These are phyloP conservation scores for Ichneumoninae sp. DNA, from an alignment of 2,888 invertebrate species.

Conservation along the genomic window DNA sequence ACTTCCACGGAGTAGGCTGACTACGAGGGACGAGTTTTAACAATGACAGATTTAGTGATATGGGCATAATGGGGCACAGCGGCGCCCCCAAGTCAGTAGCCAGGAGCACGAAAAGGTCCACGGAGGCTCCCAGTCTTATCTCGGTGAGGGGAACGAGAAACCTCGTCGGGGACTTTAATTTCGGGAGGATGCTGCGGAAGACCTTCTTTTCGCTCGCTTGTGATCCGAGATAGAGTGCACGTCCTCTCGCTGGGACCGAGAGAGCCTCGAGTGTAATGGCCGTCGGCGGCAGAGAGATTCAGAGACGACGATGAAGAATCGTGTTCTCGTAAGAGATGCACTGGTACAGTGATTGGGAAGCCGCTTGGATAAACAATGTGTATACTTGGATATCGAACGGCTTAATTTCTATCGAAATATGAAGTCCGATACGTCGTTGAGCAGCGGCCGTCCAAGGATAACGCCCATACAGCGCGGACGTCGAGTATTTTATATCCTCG, in stretches of 20 bases:
- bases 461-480: background rate
- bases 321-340: conserved; percentile 32
- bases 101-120: conserved; percentile 51
- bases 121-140: conserved; percentile 38
- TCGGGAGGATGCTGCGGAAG: conserved; percentile 41
- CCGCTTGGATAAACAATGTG: conserved; percentile 43
- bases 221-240: conserved; percentile 46
- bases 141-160: conserved; percentile 17
- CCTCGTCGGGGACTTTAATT: conserved; percentile 52
- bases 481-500: conserved; percentile 32
- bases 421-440: conserved; percentile 35
- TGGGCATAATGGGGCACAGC: conserved; percentile 67
- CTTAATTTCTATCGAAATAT: conserved; percentile 60
- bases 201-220: conserved; percentile 34
- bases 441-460: conserved; percentile 22
- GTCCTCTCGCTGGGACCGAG: conserved; percentile 7
- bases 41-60: conserved; percentile 75
- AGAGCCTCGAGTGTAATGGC: conserved; percentile 49
- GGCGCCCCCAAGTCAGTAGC: conserved; percentile 57
- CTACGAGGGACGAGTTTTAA: conserved; percentile 69
- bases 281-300: conserved; percentile 59
- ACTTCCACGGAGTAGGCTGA: conserved; percentile 63
- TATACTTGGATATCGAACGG: conserved; percentile 58
- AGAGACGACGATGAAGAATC: conserved; percentile 42
- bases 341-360: conserved; percentile 34